Base-by-base conservation (phyloP, 1,140 invertebrate species). In the Antheraea mylitta region DNA sequence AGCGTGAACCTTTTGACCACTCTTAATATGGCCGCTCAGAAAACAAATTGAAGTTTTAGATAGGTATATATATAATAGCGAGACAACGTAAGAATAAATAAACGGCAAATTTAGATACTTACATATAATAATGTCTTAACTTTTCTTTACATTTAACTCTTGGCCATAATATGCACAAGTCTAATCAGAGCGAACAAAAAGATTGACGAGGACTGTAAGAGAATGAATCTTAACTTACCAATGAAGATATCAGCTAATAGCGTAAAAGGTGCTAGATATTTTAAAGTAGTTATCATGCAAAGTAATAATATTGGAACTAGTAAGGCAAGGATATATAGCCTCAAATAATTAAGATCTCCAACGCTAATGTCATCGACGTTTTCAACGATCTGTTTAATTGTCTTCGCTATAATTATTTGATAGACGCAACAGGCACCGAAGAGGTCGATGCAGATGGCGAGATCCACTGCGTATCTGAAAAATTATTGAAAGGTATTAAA, bases 371-470 rank as follows among this genome's bases (percentile, higher is more conserved):
- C 88, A 0, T 53, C 58, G 0, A 16, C 59, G 7, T 59, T 58
- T 22, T 66, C 18, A 6, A 82, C 76, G 0, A 90, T 67, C 38
- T 90, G 88, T 61, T 89, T 86, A 0, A 91, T 75, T 0, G 86
- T 81, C 61, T 89, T 91, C 0, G 89, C 83, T 75, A 91, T 89
- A 36, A 91, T 87, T 13, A 91, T 77, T 64, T 91, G 86, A 58
- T 91, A 91, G 48, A 80, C 81, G 8, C 82, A 82, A 67, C 89
- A 89, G 0, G 89, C 71, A 0, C 89, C 89, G 58, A 89, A 91
- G 18, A 91, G 68, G 67, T 91, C 86, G 7, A 89, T 71, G 59
- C 86, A 85, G 48, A 89, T 85, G 18, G 83, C 76, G 0, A 72
- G 18, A 53, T 91, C 89, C 65, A 91, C 87, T 7, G 74, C 68